Evolutionary conservation across 2,797 vertebrate genomes (phyloP), one percentile per base, ranked within the genome.

Genomic region (Spinibarbus caldwelli): DNA sequence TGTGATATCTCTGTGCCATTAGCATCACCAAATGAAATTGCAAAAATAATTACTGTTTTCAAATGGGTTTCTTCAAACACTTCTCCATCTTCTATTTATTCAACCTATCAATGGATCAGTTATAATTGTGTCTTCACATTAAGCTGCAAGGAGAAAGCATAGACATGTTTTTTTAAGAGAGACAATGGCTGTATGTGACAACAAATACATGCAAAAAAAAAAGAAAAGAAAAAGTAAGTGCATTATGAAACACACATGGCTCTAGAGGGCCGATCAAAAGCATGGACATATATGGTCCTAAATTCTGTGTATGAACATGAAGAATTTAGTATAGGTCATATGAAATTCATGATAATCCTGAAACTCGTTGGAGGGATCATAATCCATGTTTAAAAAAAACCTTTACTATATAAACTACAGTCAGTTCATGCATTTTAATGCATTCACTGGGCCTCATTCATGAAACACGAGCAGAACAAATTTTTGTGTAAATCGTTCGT

Each of bases 271-370:
- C 64, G 10, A 21, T 21, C 10, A n/a, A n/a, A 49, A 19, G 47
- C 45, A 80, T 71, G 70, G 31, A 71, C 84, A 78, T 81, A 47
- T 88, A 86, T 84, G 81, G 70, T 80, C 23, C 29, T 64, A 23
- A 41, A 80, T 26, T 57, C 10, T 71, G 5, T 36, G 83, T 49
- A 26, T 68, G 19, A 26, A 34, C 64, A 47, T 45, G 19, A 57
- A 43, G 67, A 29, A 47, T 49, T 64, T 52, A 29, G 9, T 29
- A 23, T 57, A 26, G 29, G 29, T 86, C 76, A 83, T 71, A 29
- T 76, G 29, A 86, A 76, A 21, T 19, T 38, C 76, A 15, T 17
- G 1, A 41, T 0, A 41, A 19, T 29, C 77, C 77, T 64, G 26
- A 79, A 45, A 21, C n/a, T 80, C 19, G 34, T 0, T 29, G 17